Conservation (phyloP, 2,113 vertebrate species). For the Melanocharis versteri region DNA sequence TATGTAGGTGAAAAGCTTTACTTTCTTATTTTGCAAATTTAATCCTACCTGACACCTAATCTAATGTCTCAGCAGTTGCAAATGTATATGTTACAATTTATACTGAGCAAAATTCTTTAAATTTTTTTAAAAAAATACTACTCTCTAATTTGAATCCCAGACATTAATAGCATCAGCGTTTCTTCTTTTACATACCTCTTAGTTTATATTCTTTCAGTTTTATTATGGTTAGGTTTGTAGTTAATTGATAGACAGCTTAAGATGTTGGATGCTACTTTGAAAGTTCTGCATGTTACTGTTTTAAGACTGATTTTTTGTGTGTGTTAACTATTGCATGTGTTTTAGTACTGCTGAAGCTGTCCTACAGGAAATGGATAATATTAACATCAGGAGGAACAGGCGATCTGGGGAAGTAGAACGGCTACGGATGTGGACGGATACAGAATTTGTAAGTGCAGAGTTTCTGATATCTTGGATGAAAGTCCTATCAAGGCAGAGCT, state of each 20-base stretch:
- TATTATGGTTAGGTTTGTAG: not conserved
- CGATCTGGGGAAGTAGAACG: slow-evolving; percentile 90
- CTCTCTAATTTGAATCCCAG: not conserved
- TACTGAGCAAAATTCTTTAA: not conserved
- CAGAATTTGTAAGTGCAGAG: slow-evolving; percentile 86
- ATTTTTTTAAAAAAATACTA: no score
- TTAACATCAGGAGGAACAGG: slow-evolving; percentile 92
- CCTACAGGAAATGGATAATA: slow-evolving; percentile 99
- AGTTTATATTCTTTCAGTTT: not conserved
- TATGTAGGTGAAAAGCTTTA: not conserved
- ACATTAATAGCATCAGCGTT: not conserved
- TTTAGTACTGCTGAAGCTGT: slow-evolving; percentile 95
- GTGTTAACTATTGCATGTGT: not conserved
- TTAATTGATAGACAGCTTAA: not conserved
- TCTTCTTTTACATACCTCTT: not conserved
- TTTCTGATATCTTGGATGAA: not conserved
- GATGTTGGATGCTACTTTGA: not conserved
- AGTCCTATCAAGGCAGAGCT: accelerated
- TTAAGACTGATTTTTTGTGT: not conserved
- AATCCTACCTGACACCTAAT: not conserved
- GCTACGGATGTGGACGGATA: slow-evolving; percentile 98
- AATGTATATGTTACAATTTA: not conserved
- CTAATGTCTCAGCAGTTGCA: not conserved
- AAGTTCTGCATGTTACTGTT: not conserved
- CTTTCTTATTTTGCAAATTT: not conserved